Percentiles rank a stretch among this genome's conserved stretches.
phyloP scores from a whole-genome alignment of 2,113 vertebrate genomes.

The Furnarius figulus region DNA sequence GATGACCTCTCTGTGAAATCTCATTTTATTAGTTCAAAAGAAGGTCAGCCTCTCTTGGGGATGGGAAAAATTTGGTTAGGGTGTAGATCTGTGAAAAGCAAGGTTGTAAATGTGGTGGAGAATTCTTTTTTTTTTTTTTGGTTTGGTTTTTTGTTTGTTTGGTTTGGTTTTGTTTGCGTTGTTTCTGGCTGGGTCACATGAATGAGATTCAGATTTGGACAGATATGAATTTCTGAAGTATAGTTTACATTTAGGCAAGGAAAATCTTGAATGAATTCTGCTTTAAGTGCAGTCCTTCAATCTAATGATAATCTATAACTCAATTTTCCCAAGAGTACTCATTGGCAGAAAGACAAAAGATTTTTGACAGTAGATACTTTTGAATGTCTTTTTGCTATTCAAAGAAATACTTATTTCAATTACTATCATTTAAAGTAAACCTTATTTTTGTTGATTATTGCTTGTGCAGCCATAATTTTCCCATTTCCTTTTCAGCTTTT shows the following conservation, averaged over 20 bases:
- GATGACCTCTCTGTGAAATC: not conserved
- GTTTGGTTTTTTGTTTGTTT: too few species aligned
- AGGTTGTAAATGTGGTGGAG: not conserved
- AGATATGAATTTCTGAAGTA: not conserved
- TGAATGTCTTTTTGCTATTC: not conserved
- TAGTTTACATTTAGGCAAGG: not conserved
- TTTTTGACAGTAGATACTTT: not conserved
- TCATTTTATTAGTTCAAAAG: not conserved
- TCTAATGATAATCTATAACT: not conserved
- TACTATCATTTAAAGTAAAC: not conserved
- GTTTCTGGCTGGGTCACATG: not conserved
- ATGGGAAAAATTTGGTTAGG: not conserved
- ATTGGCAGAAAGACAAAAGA: not conserved
- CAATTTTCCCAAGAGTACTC: not conserved
- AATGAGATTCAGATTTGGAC: not conserved
- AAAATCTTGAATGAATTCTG: not conserved
- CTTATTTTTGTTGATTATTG: not conserved
- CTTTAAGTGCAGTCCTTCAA: not conserved
- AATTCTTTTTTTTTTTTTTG: not conserved
- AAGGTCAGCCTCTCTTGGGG: rapidly evolving
- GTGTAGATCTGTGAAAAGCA: not conserved
- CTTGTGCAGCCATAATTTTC: not conserved
- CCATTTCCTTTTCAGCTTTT: not conserved
- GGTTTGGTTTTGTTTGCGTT: too few species aligned
- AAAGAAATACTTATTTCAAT: not conserved